phyloP scores from a whole-genome alignment of 1,140 invertebrate species.

The Drosophila lacertosa region DNA sequence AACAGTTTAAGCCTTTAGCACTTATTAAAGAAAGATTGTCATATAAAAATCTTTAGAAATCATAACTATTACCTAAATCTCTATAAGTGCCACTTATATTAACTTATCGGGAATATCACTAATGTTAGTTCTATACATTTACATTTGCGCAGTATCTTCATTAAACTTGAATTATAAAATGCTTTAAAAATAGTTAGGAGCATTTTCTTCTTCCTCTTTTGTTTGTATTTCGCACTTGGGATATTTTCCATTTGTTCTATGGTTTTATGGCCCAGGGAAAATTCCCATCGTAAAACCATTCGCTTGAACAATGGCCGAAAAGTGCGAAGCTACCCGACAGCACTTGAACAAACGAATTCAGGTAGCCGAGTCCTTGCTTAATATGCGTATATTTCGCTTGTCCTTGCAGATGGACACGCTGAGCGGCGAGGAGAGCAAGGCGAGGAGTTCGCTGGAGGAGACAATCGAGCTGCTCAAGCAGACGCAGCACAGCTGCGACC shows the following conservation, averaged over 20 bases:
- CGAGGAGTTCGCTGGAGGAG: conserved; percentile 85
- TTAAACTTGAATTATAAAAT: conserved; percentile 24
- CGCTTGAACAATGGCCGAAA: conserved; percentile 2
- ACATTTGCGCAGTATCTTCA: background rate
- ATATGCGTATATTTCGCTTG: too few relatives aligned
- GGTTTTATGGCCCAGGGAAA: conserved; percentile 7
- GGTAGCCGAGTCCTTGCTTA: conserved; percentile 20
- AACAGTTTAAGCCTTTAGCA: too few relatives aligned
- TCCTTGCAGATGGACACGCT: conserved; percentile 87
- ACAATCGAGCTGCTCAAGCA: conserved; percentile 85
- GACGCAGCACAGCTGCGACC: conserved; percentile 84
- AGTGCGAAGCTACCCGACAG: background rate
- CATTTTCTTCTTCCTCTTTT: background rate
- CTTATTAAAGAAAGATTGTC: too few relatives aligned
- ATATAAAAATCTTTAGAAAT: too few relatives aligned
- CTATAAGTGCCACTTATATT: background rate
- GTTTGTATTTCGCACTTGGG: background rate
- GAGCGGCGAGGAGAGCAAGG: conserved; percentile 85
- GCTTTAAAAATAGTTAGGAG: conserved; percentile 10
- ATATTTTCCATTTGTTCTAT: background rate
- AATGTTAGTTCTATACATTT: background rate
- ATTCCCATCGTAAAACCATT: conserved; percentile 30
- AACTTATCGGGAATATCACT: background rate
- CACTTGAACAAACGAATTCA: conserved; percentile 17
- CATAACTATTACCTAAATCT: too few relatives aligned